phyloP scores from a whole-genome alignment of 2,113 vertebrate genomes.

The Piprites chloris region DNA sequence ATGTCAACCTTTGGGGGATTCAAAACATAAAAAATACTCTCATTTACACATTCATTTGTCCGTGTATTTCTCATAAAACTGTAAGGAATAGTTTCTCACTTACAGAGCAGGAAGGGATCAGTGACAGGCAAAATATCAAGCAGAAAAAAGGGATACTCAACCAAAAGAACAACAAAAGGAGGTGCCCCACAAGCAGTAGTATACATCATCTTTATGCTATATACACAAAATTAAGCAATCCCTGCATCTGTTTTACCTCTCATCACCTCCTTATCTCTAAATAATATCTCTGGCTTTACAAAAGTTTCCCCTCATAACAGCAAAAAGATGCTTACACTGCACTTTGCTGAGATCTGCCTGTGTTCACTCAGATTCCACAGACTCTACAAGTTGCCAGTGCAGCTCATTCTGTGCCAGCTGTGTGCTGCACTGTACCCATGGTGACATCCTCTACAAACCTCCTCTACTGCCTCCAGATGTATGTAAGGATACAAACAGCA shows the following conservation, averaged over 20 bases:
- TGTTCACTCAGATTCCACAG: not conserved
- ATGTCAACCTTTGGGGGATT: not conserved
- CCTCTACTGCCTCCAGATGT: constrained; percentile 2
- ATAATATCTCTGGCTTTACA: not conserved
- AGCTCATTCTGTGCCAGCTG: not conserved
- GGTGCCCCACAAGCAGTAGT: not conserved
- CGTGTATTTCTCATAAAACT: not conserved
- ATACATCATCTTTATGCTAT: not conserved
- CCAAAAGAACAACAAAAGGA: not conserved
- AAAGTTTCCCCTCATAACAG: not conserved
- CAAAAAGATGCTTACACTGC: not conserved
- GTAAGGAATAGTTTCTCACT: not conserved
- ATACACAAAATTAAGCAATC: not conserved
- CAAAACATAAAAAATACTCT: not conserved
- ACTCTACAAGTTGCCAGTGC: not conserved
- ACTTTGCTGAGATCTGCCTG: not conserved
- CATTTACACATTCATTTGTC: not conserved
- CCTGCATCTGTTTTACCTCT: not conserved
- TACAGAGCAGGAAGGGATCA: not conserved
- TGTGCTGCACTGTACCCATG: not conserved
- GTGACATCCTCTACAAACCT: not conserved
- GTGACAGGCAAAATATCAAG: not conserved
- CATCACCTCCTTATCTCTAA: not conserved
- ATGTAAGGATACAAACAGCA: constrained; percentile 45
- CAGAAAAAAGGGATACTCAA: not conserved